Base-by-base conservation (phyloP, 2,797 vertebrate species). In the Antennarius maculatus region DNA sequence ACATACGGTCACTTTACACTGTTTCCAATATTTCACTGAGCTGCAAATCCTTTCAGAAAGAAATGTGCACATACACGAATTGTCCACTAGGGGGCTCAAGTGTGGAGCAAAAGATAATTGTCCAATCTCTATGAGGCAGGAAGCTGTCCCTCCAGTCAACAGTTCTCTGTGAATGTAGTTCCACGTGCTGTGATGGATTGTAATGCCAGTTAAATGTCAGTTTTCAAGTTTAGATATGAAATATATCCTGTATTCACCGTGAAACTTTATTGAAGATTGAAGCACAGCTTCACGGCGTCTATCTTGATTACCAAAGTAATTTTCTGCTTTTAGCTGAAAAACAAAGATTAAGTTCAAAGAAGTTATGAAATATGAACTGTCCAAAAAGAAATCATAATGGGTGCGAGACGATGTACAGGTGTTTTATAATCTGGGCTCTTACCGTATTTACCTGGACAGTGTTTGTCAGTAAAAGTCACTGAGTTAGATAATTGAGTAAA, bases 401-500 rank as follows among this genome's bases (percentile, higher is more conserved):
- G 61, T 69, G 64, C 17, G 9, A 31, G 57, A 71, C 83, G 82
- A 85, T 73, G 55, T 74, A 85, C 76, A 28, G 76, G 71, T 53
- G 70, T 65, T 80, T 77, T 74, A 74, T 50, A 71, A 58, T 74
- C 74, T 71, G 65, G 66, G 79, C 74, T 60, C 18, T 72, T 77
- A 66, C 81, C 80, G 79, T 89, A 88, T 85, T 89, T 90, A 90
- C 87, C 83, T 89, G 86, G 74, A 72, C 74, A 81, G 81, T 80
- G 81, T 89, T 89, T 88, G 82, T 90, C 90, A 81, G 87, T 89
- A 91, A 91, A 92, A 91, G 86, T 85, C 90, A 91, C 67, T 91
- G 90, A 91, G 89, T 92, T 89, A 93, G 89, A 88, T 92, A 92
- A 93, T 92, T 92, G 89, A 90, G 84, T 91, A 86, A 89, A 89